Evolutionary conservation across 2,113 vertebrate genomes (phyloP), one percentile per base, ranked within the genome.

Genomic region (Polypterus bichir): DNA sequence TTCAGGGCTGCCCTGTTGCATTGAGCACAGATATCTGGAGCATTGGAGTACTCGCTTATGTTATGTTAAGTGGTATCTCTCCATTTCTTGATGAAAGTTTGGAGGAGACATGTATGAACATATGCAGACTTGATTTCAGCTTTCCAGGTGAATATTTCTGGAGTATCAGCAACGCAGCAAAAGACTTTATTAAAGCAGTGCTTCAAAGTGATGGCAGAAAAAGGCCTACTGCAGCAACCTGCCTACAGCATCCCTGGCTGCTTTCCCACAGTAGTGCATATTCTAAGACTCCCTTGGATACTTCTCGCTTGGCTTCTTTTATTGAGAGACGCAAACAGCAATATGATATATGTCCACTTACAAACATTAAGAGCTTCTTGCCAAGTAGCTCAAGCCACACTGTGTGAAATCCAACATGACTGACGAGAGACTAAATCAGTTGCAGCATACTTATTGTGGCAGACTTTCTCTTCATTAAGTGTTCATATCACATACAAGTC

Each of bases 21-120:
- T 73, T 94, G 44, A 87, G 89, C 54, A 93, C 93, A 0, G 96
- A 99, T 11, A 83, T 97, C 73, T 99, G 96, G 96, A 97, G 94
- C 68, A 74, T 95, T 0, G 96, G 93, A 1, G 93, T 99, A 9
- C 81, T 99, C 69, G 87, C 91, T 0, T 99, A 99, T 0, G 87
- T 98, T 65, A 90, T 92, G 90, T 74, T 99, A 56, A 99, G 96
- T 0, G 96, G 96, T 0, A 95, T 97, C 3, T 99, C 96, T 4
- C 96, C 96, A 0, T 99, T 99, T 72, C 76, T 99, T 73, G 96
- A 99, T 5, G 96, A 99, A 68, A 98, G 94, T 53, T 89, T 87
- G 4, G 96, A 99, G 70, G 96, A 99, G 73, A 99, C 96, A 0
- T 99, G 96, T 5, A 88, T 97, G 73, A 98, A 99, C 0, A 95